Evolutionary conservation across 2,888 invertebrate species (phyloP).

Genomic region (Agrochola macilenta): DNA sequence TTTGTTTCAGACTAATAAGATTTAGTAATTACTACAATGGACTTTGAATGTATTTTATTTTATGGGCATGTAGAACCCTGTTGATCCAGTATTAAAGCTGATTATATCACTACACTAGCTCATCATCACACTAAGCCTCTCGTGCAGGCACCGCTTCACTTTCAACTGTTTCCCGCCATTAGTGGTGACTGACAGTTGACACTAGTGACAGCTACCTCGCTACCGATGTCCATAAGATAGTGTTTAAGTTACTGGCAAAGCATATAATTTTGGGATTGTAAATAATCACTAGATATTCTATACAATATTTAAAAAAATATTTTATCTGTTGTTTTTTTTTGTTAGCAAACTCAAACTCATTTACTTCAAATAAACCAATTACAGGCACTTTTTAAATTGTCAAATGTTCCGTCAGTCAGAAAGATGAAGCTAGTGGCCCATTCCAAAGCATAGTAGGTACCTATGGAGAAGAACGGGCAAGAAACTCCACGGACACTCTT

Average conservation of each 20-base stretch:
- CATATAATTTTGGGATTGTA: background rate
- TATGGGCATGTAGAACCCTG: background rate
- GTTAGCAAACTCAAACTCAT: no score
- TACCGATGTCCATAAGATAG: no score
- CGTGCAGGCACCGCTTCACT: background rate
- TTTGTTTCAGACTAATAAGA: conserved; percentile 6
- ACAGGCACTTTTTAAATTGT: no score
- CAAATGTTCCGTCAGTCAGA: no score
- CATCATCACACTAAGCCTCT: background rate
- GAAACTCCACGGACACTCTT: no score
- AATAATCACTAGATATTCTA: background rate
- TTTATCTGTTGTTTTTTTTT: background rate
- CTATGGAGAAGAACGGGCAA: no score
- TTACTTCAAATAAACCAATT: no score
- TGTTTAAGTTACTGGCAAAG: background rate
- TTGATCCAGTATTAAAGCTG: background rate
- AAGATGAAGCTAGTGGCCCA: no score
- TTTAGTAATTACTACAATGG: background rate
- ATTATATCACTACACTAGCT: background rate
- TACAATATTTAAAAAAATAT: background rate
- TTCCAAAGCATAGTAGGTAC: no score
- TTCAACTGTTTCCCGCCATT: background rate
- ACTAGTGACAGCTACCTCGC: background rate
- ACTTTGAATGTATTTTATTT: background rate
- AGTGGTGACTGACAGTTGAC: background rate